Evolutionary conservation across 2,113 vertebrate species (phyloP).

Genomic region (Piprites chloris): DNA sequence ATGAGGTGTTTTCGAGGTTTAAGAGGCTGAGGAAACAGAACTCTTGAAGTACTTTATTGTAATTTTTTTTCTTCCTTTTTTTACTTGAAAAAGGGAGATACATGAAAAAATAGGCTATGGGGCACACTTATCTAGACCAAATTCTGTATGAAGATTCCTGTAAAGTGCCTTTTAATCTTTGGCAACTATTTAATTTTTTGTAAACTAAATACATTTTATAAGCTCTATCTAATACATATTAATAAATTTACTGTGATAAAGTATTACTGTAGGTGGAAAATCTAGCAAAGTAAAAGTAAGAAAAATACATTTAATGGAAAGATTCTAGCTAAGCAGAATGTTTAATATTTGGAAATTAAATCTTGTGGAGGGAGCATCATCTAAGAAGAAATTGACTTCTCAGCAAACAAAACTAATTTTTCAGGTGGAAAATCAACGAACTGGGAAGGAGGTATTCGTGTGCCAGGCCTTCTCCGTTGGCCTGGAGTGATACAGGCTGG

Average conservation of each 20-base stretch:
- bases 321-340: background rate
- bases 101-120: background rate
- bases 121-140: background rate
- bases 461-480: conserved; percentile 84
- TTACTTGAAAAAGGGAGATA: background rate
- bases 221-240: background rate
- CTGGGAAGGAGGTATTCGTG: conserved; percentile 89
- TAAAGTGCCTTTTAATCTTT: background rate
- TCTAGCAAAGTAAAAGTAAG: background rate
- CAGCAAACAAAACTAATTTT: background rate
- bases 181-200: background rate
- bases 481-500: conserved; percentile 67
- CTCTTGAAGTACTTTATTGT: background rate
- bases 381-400: background rate
- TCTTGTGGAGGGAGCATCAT: accelerated
- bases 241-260: background rate
- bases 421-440: conserved; percentile 87
- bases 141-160: background rate
- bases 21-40: background rate
- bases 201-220: background rate
- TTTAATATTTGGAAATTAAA: background rate
- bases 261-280: background rate
- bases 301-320: background rate
- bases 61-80: background rate
- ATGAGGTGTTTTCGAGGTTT: background rate